phyloP scores from a whole-genome alignment of 2,888 invertebrate genomes.

The Campoplex nolae region DNA sequence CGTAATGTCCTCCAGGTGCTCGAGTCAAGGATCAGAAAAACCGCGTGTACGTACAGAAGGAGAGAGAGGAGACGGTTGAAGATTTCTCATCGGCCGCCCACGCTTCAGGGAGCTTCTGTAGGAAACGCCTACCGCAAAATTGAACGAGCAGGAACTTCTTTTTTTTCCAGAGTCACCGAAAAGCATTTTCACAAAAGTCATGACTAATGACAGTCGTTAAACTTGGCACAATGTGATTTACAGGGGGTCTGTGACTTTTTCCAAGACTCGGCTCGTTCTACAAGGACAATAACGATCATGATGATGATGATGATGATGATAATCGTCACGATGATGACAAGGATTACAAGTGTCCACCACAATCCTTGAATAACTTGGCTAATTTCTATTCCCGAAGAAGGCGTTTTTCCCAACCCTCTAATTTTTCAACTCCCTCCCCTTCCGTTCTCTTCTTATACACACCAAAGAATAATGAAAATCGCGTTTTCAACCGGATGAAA shows the following conservation, averaged over 20 bases:
- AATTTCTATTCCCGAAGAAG: constrained; percentile 71
- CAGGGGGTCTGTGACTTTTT: constrained; percentile 53
- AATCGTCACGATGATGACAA: constrained; percentile 45
- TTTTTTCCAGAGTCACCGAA: constrained; percentile 21
- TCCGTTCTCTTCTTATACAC: neutral
- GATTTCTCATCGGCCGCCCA: constrained; percentile 72
- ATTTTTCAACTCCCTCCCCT: neutral
- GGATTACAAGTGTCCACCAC: constrained; percentile 52
- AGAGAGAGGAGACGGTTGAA: neutral
- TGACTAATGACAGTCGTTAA: constrained; percentile 77
- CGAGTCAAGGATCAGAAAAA: constrained; percentile 63
- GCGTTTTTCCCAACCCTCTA: constrained; percentile 56
- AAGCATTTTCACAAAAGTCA: constrained; percentile 76
- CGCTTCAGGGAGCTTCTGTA: constrained; percentile 60
- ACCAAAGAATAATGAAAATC: constrained; percentile 10
- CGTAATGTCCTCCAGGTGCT: constrained; percentile 77
- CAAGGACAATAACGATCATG: constrained; percentile 46
- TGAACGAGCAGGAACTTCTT: neutral
- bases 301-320: constrained; percentile 61
- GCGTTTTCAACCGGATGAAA: constrained; percentile 11
- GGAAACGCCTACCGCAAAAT: constrained; percentile 73
- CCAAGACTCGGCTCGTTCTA: constrained; percentile 21
- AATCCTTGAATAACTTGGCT: constrained; percentile 70
- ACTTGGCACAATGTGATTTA: constrained; percentile 73
- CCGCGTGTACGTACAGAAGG: neutral